Base-by-base conservation (phyloP, 2,797 vertebrate species). In the Knipowitschia caucasica region DNA sequence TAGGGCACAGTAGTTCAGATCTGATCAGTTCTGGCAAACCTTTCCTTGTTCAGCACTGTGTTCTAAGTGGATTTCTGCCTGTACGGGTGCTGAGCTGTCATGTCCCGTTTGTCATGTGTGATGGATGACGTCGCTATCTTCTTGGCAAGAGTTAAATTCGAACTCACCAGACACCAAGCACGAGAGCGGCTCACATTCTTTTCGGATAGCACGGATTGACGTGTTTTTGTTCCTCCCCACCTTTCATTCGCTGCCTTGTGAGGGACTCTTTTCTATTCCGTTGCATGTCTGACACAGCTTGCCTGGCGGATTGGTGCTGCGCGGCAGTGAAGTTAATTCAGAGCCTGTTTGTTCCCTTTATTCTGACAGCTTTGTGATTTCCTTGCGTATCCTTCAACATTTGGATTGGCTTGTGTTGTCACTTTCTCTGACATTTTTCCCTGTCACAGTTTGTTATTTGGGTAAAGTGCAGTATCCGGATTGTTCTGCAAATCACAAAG, bases 321-420 rank as follows among this genome's bases (percentile, higher is more conserved):
- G 68, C 68, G 54, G 63, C 70, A 45, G 53, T 65, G 63, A 71
- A 76, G 78, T 68, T 80, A 80, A 85, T 85, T 80, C 75, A 73
- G 73, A 74, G 67, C 34, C 59, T 3, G 42, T 49, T 50, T 14
- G 18, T 55, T 64, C 38, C 15, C 47, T 53, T 24, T 63, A 50
- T 66, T 44, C 49, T 80, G 79, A 75, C 78, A 79, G 72, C 77
- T 82, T 70, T 81, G 70, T 83, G 73, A 79, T 78, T 83, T 78
- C 59, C 59, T 62, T 64, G 63, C 58, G 44, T 75, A 67, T 74
- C 69, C 52, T 70, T 43, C 62, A 69, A 15, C 33, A 68, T 69
- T 79, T 67, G 52, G 77, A 80, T 81, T 72, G 67, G 67, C 71
- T 70, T 69, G 67, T 71, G 69, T 73, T 86, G 81, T 82, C 81